Evolutionary conservation across 2,888 invertebrate genomes (phyloP), one percentile per base, ranked within the genome.

Genomic region (Capitulum mitella): DNA sequence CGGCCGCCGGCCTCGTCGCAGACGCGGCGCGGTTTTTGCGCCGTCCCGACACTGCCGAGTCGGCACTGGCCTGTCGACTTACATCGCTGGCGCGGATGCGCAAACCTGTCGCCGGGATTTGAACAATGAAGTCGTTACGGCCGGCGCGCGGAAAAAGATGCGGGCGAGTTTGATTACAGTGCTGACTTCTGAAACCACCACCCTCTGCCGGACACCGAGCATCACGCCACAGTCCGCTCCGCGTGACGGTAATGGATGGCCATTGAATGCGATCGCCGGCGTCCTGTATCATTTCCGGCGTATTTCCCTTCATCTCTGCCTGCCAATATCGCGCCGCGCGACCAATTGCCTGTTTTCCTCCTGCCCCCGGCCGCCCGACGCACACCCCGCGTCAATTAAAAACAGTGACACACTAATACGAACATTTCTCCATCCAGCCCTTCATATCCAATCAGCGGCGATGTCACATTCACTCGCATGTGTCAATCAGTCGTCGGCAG

Each of bases 361-460:
- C 26, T 3, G 58, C 58, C n/a, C n/a, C n/a, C 12, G 12, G 58
- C n/a, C 58, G 58, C 58, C 58, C 58, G 58, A 29, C n/a, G 58
- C 58, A 58, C n/a, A 29, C 58, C 58, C 10, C 26, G 40, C 70
- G 70, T 70, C 70, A 70, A 70, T 70, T 70, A 40, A 70, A 70
- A 37, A 40, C 40, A 26, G 70, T 22, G 70, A 70, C 70, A 40
- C 70, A 40, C 26, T 70, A 70, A 70, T 70, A 40, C 70, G 37
- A 40, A 40, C 70, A 40, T 70, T 70, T 40, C 70, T n/a, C 70
- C 70, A 70, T 64, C 32, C 70, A 70, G 70, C 70, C 70, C 70
- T 70, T 70, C 70, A 70, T 40, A 70, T 70, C 37, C 70, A 70
- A 70, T 70, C 70, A 70, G 70, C 2, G 26, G 34, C 37, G 70